These are phyloP conservation scores for Hydrolagus affinis DNA, from an alignment of 2,113 vertebrate species.

Conservation along the genomic window DNA sequence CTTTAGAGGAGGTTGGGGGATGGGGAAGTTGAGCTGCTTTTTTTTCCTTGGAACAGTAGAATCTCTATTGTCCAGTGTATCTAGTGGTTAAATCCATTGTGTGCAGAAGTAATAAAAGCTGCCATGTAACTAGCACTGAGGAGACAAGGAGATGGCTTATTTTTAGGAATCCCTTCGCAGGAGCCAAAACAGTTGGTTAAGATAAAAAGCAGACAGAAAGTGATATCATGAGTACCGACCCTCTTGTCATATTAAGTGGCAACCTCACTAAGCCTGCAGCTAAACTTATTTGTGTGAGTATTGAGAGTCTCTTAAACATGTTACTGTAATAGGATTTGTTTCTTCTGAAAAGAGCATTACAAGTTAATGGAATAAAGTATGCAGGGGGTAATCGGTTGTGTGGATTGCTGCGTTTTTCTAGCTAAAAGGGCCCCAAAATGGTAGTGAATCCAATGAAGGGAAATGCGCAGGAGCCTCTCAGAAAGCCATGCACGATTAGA, in stretches of 20 bases:
- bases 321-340: conserved; percentile 33
- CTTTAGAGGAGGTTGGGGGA: background rate
- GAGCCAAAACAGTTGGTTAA: conserved; percentile 26
- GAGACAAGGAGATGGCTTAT: background rate
- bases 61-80: conserved; percentile 15
- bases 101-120: conserved; percentile 13
- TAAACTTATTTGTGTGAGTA: conserved; percentile 26
- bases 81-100: background rate
- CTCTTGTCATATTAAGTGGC: conserved; percentile 23
- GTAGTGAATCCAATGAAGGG: conserved; percentile 7
- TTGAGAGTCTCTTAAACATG: conserved; percentile 29
- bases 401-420: conserved; percentile 29
- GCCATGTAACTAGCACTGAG: background rate
- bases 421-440: conserved; percentile 22
- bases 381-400: conserved; percentile 18
- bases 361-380: conserved; percentile 31
- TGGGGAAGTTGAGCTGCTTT: background rate
- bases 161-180: conserved; percentile 6
- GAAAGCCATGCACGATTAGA: conserved; percentile 29
- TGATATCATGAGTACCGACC: conserved; percentile 2
- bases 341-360: conserved; percentile 30
- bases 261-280: conserved; percentile 20
- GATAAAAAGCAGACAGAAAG: conserved; percentile 25
- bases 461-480: conserved; percentile 28
- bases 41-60: background rate